Evolutionary conservation across 2,888 invertebrate species (phyloP).

Genomic region (Caradrina clavipalpis): DNA sequence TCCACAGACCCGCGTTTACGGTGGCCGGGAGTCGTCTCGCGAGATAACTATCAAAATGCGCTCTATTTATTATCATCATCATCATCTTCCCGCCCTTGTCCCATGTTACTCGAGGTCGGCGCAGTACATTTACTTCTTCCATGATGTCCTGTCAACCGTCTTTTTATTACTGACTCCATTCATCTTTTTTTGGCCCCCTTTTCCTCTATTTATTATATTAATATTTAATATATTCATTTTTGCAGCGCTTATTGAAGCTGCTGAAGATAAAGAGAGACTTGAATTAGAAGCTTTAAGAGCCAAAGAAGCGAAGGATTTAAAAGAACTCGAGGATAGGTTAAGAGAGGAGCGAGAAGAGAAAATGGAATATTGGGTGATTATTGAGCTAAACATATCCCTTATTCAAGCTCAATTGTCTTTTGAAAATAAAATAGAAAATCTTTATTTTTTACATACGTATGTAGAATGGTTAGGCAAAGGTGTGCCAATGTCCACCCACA

Average conservation of each 20-base stretch:
- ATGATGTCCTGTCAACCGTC: too few species aligned
- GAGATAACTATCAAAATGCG: neutral
- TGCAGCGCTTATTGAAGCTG: constrained; percentile 79
- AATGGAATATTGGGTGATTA: constrained; percentile 87
- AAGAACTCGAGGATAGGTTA: constrained; percentile 83
- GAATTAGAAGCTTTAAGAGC: constrained; percentile 74
- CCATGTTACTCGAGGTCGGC: too few species aligned
- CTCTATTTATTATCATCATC: neutral
- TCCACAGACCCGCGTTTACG: too few species aligned
- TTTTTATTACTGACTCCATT: too few species aligned
- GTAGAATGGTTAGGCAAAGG: too few species aligned
- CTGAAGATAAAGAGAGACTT: constrained; percentile 80
- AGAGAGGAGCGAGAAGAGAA: constrained; percentile 84
- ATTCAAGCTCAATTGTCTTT: neutral
- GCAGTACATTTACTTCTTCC: too few species aligned
- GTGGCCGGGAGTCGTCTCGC: too few species aligned
- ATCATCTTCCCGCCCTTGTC: too few species aligned
- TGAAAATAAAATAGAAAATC: neutral
- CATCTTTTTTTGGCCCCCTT: too few species aligned
- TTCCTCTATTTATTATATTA: too few species aligned
- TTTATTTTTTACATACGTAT: too few species aligned
- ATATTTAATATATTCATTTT: constrained; percentile 8
- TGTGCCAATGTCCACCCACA: too few species aligned
- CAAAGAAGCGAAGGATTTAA: constrained; percentile 80
- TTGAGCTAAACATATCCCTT: neutral